phyloP scores from a whole-genome alignment of 2,113 vertebrate species.

The Myiozetetes cayanensis region DNA sequence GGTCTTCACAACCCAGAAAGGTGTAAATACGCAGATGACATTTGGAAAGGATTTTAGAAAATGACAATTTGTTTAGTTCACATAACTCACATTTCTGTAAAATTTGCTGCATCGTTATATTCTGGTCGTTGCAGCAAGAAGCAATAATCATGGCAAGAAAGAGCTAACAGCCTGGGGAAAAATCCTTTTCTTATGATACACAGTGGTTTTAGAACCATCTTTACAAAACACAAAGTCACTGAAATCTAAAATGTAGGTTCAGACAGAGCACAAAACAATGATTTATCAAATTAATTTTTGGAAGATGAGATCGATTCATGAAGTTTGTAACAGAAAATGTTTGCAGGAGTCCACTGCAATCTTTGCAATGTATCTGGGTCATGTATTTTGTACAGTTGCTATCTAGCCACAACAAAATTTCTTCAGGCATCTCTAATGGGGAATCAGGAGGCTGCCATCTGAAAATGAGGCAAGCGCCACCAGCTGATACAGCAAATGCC shows the following conservation, averaged over 20 bases:
- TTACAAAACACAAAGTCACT: neutral
- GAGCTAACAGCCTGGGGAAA: neutral
- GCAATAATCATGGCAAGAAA: conserved; percentile 11
- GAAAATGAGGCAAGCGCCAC: neutral
- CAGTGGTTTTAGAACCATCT: neutral
- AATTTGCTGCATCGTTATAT: neutral
- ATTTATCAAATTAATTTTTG: neutral
- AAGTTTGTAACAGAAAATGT: neutral
- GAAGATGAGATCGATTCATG: neutral
- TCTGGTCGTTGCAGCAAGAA: neutral
- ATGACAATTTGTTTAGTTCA: neutral
- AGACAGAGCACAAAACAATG: neutral
- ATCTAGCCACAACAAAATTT: neutral
- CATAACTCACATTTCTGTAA: neutral
- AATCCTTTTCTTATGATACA: neutral
- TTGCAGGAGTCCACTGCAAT: neutral
- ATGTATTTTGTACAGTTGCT: neutral
- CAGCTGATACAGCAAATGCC: conserved; percentile 40
- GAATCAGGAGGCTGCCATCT: neutral
- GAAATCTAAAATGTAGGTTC: conserved; percentile 5
- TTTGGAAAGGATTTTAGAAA: neutral
- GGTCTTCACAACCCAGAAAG: neutral
- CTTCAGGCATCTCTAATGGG: neutral
- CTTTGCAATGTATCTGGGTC: neutral
- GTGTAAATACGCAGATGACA: neutral